Base-by-base conservation (phyloP, 2,113 vertebrate species). In the Cichladusa arquata region DNA sequence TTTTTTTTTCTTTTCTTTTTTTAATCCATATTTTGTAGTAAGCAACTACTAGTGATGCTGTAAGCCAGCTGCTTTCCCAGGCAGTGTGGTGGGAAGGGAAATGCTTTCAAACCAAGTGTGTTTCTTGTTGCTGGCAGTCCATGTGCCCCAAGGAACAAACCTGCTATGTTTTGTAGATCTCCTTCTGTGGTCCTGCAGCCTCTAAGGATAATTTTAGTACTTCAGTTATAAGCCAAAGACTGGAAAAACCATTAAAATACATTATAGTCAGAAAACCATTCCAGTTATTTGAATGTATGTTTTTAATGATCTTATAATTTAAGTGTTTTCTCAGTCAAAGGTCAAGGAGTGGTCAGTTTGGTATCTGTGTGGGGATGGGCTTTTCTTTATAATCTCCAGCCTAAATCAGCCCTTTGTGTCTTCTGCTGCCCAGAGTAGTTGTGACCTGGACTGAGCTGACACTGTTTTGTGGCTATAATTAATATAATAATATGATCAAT, bases 141-240 rank as follows among this genome's bases (percentile, higher is more conserved):
- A 2, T 2, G 45, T 62, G 33, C 11, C 25, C 54, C 36, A 44
- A 22, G 3, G 1, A 80, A 20, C 33, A 72, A 60, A 42, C 15
- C 12, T 40, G 1, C 22, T 28, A 0, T 0, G 0, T 73, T 80
- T 33, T 60, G n/a, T 20, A 26, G 28, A 12, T 53, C 29, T 62
- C 22, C 18, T 61, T 60, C 20, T 80, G 33, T n/a, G 7, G 26
- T 76, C 34, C 80, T 73, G 51, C 78, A 48, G 24, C 42, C 19
- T 67, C 28, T 45, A 17, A 47, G 6, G 15, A 18, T 5, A 25
- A 28, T 18, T 89, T 48, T 12, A 13, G 31, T 2, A 5, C 24
- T 89, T 78, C 60, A 72, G 0, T 58, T 66, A 0, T 3, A 16
- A 11, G 11, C 8, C 26, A 36, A 33, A n/a, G 34, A 36, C 11